Evolutionary conservation across 2,797 vertebrate species (phyloP).

Genomic region (Molossus alvarezi): DNA sequence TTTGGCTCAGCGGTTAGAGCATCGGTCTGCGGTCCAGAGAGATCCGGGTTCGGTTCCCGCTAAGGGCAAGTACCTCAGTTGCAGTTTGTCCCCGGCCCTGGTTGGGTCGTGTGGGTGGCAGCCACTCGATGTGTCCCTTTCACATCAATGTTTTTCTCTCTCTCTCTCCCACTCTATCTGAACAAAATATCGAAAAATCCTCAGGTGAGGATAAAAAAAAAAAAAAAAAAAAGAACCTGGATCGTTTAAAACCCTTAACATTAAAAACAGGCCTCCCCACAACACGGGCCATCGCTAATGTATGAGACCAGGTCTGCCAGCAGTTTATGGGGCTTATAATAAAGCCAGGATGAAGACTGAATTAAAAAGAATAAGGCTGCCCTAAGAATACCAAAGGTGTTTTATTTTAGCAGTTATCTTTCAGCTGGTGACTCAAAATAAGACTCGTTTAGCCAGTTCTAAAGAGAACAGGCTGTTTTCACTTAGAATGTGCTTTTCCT

Average conservation of each 20-base stretch:
- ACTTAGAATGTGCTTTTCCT: constrained; percentile 41
- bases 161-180: neutral
- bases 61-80: no score
- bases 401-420: constrained; percentile 8
- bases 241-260: neutral
- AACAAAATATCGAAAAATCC: neutral
- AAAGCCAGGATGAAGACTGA: neutral
- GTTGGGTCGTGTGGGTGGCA: no score
- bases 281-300: neutral
- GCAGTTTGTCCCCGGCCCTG: no score
- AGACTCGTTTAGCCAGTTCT: constrained; percentile 22
- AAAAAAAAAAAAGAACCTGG: neutral
- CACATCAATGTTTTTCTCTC: neutral
- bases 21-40: neutral
- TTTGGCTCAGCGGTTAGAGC: neutral
- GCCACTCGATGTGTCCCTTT: neutral
- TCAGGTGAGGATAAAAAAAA: neutral
- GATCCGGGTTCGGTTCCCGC: no score
- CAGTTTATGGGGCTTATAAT: neutral
- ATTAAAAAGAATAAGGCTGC: neutral
- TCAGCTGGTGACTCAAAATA: constrained; percentile 36
- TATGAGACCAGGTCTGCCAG: neutral
- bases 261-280: neutral
- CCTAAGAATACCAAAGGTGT: neutral
- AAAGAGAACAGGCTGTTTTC: neutral